Evolutionary conservation across 1,140 invertebrate species (phyloP).

Genomic region (Cryptotermes secundus): DNA sequence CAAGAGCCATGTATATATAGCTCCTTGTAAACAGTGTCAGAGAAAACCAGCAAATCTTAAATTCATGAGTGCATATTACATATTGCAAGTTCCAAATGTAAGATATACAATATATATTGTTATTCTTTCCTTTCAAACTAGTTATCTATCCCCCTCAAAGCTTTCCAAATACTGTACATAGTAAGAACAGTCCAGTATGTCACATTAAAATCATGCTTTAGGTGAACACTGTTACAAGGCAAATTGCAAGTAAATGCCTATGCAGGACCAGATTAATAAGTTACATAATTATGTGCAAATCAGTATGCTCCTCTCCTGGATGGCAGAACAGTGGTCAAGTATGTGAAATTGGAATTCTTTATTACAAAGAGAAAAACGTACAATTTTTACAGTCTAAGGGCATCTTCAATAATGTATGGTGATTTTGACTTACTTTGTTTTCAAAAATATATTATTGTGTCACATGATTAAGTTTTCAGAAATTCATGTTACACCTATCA

Average conservation of each 20-base stretch:
- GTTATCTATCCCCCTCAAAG: background rate
- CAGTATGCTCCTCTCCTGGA: too few relatives aligned
- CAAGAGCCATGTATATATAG: background rate
- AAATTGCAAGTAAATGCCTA: background rate
- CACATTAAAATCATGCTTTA: background rate
- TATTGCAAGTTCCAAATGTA: conserved; percentile 16
- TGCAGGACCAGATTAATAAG: background rate
- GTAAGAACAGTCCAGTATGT: background rate
- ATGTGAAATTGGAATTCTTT: too few relatives aligned
- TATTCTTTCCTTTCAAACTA: background rate
- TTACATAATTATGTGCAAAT: background rate
- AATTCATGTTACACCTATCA: background rate
- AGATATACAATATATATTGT: background rate
- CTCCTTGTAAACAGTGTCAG: background rate
- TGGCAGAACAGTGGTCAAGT: too few relatives aligned
- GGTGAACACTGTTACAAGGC: background rate
- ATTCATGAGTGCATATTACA: background rate
- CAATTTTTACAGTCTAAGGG: too few relatives aligned
- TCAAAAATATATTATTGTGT: background rate
- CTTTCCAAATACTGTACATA: background rate
- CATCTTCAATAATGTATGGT: background rate
- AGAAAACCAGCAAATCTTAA: background rate
- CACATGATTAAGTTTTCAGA: background rate
- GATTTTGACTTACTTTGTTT: background rate
- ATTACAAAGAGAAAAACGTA: too few relatives aligned